Evolutionary conservation across 2,113 vertebrate genomes (phyloP), one percentile per base, ranked within the genome.

Genomic region (Sebastes fasciatus): DNA sequence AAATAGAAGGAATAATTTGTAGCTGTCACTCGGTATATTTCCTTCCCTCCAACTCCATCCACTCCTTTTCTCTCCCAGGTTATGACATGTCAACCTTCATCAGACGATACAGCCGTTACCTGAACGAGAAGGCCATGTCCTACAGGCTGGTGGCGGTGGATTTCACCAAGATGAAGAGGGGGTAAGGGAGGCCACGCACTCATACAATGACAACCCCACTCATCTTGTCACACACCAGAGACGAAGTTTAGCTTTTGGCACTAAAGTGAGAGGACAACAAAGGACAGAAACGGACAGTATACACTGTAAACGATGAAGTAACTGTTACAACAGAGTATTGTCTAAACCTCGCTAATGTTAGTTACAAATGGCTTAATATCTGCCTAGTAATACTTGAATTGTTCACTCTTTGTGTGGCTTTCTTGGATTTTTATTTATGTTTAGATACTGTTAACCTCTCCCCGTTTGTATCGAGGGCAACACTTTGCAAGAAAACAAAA

Each of bases 71-170:
- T 10, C 12, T 76, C 92, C n/a, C 82, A 99, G 98, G 97, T 84
- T 98, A 97, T 70, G 94, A 97, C 93, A 99, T 99, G 98, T 99
- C 98, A 71, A 96, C 96, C 71, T 99, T 99, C 95, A 99, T 99
- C 91, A 96, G 98, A 67, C 93, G 97, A 52, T 98, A 99, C 85
- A 98, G 98, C 94, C 96, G 96, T 86, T 99, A 98, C 93, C 95
- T 99, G 95, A 99, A 99, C 65, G 98, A 99, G 94, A 99, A 98
- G 94, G 98, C 97, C 81, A 96, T 98, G 89, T 97, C 97, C 8
- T 99, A 97, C 88, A 95, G 98, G 87, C 96, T 97, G 90, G 96
- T 99, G 80, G 95, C 97, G 67, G 97, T 96, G 89, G 98, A 99
- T 94, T 97, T 99, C 95, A 98, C 97, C 94, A 99, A 99, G 96